phyloP scores from a whole-genome alignment of 2,113 vertebrate genomes.

The Corythaixoides concolor region DNA sequence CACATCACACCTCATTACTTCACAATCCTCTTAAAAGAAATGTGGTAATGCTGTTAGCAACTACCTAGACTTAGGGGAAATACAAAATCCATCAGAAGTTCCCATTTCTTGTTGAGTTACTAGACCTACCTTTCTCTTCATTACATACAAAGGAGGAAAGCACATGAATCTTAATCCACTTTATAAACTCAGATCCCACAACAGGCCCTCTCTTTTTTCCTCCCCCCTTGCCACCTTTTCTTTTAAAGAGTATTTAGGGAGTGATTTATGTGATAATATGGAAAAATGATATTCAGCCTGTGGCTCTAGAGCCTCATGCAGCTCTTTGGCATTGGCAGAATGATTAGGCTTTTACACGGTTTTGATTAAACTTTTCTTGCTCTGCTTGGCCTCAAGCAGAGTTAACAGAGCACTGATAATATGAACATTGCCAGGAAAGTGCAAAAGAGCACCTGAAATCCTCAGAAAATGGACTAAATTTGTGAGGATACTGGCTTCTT shows the following conservation, averaged over 20 bases:
- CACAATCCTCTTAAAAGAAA: background rate
- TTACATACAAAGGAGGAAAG: background rate
- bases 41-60: background rate
- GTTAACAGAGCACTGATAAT: conserved; percentile 17
- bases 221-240: background rate
- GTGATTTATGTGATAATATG: conserved; percentile 57
- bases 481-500: background rate
- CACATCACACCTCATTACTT: background rate
- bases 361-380: conserved; percentile 55
- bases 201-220: background rate
- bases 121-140: background rate
- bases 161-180: background rate
- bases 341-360: conserved; percentile 45
- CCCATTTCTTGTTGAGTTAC: background rate
- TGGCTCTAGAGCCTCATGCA: conserved; percentile 52
- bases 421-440: background rate
- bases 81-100: background rate
- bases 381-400: conserved; percentile 45
- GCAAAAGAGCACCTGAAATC: conserved; percentile 31
- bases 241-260: conserved; percentile 48
- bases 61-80: background rate
- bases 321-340: conserved; percentile 35
- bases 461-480: background rate
- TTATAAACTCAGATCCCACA: background rate
- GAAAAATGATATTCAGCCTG: conserved; percentile 58